Percentiles rank a stretch among this genome's conserved stretches.
phyloP scores from a whole-genome alignment of 2,113 vertebrate species.

The Tupaia tana region DNA sequence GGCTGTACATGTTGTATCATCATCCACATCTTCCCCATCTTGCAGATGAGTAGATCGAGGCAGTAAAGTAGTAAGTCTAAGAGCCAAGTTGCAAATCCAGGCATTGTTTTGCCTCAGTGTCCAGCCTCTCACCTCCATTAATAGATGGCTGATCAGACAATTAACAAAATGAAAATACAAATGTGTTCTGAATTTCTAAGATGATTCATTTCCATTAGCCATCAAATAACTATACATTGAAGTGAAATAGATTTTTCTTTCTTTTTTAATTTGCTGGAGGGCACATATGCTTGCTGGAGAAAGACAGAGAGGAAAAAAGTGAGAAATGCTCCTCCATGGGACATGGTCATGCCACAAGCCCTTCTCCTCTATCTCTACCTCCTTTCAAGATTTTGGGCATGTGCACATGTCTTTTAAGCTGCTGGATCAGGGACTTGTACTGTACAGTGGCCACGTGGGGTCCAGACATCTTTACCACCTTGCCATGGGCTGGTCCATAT shows the following conservation, averaged over 20 bases:
- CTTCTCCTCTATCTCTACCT: too few relatives aligned
- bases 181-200: background rate
- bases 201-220: background rate
- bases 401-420: too few relatives aligned
- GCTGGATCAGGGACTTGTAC: too few relatives aligned
- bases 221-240: background rate
- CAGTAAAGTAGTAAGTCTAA: background rate
- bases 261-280: too few relatives aligned
- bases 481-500: too few relatives aligned
- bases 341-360: too few relatives aligned
- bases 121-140: background rate
- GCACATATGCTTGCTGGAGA: too few relatives aligned
- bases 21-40: background rate
- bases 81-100: background rate
- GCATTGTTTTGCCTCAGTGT: background rate
- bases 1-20: background rate
- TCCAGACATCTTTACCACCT: too few relatives aligned
- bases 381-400: too few relatives aligned
- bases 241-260: background rate
- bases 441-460: too few relatives aligned
- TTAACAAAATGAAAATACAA: background rate
- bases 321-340: too few relatives aligned
- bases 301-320: too few relatives aligned
- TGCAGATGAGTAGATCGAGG: background rate
- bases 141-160: background rate